Evolutionary conservation across 2,888 invertebrate species (phyloP).

Genomic region (Fissipunctia ypsillon): DNA sequence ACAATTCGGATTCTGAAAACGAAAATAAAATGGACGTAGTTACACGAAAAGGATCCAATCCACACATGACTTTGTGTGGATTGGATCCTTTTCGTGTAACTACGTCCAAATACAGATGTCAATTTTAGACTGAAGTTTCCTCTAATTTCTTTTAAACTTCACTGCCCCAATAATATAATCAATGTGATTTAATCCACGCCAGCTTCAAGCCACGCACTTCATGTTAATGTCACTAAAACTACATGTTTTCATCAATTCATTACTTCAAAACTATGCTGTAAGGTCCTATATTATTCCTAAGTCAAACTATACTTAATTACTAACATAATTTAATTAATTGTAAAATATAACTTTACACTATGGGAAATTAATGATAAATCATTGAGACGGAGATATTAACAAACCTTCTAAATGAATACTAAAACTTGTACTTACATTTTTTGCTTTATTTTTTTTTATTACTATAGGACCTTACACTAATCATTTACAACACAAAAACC

Average conservation of each 20-base stretch:
- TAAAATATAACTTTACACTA: background rate
- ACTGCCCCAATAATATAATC: constrained; percentile 19
- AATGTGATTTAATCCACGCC: constrained; percentile 68
- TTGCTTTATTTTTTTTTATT: too few species aligned
- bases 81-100: too few species aligned
- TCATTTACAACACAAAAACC: constrained; percentile 5
- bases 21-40: too few species aligned
- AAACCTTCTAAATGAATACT: constrained; percentile 19
- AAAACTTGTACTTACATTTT: too few species aligned
- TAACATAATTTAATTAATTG: constrained; percentile 26
- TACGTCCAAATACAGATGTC: too few species aligned
- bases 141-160: background rate
- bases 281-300: constrained; percentile 52
- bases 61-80: too few species aligned
- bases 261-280: constrained; percentile 21
- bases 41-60: too few species aligned
- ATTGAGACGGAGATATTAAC: too few species aligned
- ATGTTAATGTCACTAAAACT: constrained; percentile 63
- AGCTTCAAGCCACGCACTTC: constrained; percentile 71
- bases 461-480: constrained; percentile 46
- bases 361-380: background rate
- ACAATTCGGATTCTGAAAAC: background rate
- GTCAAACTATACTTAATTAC: constrained; percentile 13
- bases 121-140: too few species aligned
- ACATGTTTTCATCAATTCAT: constrained; percentile 3